Conservation (phyloP, 1,140 invertebrate genomes). For the Drosophila rhopaloa region DNA sequence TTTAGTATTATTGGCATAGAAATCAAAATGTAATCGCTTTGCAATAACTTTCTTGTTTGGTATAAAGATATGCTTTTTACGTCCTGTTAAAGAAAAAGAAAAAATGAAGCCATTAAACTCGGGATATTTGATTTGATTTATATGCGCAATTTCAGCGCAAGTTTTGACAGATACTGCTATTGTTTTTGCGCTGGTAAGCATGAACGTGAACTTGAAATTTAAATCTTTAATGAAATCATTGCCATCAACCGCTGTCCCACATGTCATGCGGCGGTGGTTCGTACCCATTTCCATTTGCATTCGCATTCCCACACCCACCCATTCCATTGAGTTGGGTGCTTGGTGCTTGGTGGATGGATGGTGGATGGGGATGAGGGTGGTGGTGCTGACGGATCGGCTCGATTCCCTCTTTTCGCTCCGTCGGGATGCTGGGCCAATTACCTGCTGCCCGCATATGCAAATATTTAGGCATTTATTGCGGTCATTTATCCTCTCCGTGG, state of each 20-base stretch:
- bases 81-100: background rate
- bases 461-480: conserved; percentile 38
- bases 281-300: conserved; percentile 37
- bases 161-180: conserved; percentile 26
- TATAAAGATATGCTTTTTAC: too few species aligned
- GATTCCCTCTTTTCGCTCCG: conserved; percentile 8
- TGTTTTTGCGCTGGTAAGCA: conserved; percentile 24
- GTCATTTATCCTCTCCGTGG: conserved; percentile 35
- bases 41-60: too few species aligned
- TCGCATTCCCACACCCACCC: conserved; percentile 30
- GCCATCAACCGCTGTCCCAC: conserved; percentile 46
- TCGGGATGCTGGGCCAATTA: conserved; percentile 37
- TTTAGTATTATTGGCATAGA: too few species aligned
- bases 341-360: background rate
- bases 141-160: conserved; percentile 27
- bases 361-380: conserved; percentile 1
- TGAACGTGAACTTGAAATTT: conserved; percentile 77
- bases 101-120: conserved; percentile 3
- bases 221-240: conserved; percentile 81
- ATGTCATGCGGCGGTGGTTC: conserved; percentile 34
- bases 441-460: conserved; percentile 44
- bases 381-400: conserved; percentile 23
- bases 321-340: conserved; percentile 5
- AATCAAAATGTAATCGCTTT: too few species aligned
- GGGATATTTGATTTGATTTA: conserved; percentile 18